phyloP scores from a whole-genome alignment of 2,888 invertebrate genomes.

The Philereme transversata region DNA sequence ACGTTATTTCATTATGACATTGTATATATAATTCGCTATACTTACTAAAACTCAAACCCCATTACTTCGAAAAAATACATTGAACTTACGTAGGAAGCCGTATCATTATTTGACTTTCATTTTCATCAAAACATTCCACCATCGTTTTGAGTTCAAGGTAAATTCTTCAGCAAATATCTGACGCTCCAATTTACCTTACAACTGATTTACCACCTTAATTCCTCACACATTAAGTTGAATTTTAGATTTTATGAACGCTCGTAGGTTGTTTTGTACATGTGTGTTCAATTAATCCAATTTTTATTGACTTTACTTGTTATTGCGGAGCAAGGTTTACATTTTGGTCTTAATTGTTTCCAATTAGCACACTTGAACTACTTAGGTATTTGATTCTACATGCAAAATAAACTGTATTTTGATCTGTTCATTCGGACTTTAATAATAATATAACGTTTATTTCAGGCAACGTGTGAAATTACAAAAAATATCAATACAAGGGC shows the following conservation, averaged over 20 bases:
- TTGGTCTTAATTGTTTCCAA: conserved; percentile 7
- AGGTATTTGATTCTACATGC: too few species aligned
- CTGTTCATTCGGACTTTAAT: too few species aligned
- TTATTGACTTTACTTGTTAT: conserved; percentile 25
- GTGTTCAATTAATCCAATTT: conserved; percentile 28
- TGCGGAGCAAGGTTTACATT: conserved; percentile 9
- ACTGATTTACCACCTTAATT: conserved; percentile 17
- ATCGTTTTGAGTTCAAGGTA: conserved; percentile 73
- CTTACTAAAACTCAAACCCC: too few species aligned
- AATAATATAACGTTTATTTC: too few species aligned
- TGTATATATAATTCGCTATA: too few species aligned
- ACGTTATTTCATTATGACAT: too few species aligned
- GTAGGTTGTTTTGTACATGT: conserved; percentile 8
- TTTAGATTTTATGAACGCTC: not conserved
- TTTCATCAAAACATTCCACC: conserved; percentile 53
- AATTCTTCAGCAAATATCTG: conserved; percentile 44
- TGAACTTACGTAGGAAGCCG: not conserved
- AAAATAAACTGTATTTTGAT: too few species aligned
- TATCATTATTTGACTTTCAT: conserved; percentile 51
- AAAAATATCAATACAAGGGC: too few species aligned
- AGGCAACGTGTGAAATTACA: too few species aligned
- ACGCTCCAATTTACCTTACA: conserved; percentile 33
- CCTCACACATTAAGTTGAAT: conserved; percentile 11
- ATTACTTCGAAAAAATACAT: not conserved
- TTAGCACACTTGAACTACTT: not conserved